Base-by-base conservation (phyloP, 1,140 invertebrate species). In the Drosophila kurseongensis region DNA sequence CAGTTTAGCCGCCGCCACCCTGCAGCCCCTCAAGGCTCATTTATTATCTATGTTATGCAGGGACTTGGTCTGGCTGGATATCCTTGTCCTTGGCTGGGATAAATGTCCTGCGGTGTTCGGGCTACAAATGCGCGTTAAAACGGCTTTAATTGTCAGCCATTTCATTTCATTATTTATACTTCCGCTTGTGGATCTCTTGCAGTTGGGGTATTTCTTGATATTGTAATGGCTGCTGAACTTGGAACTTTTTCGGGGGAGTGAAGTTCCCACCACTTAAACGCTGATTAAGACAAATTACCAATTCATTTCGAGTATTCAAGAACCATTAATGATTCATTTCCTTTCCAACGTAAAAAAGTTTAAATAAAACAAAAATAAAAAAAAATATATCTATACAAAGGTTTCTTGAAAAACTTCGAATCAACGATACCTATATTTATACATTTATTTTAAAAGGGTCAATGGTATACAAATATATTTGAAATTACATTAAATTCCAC, bases 261-360 rank as follows among this genome's bases (percentile, higher is more conserved):
- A 35, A 18, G 40, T 75, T 76, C 48, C 61, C 73, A 76, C 48
- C 48, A 76, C 54, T 67, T 48, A 55, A 69, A 14, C 38, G 56
- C 57, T 84, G 81, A 85, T 85, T 69, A 85, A 85, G 81, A 85
- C 81, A 80, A 85, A 85, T 85, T 80, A 61, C 47, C 50, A 50
- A 55, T 78, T 68, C 51, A 76, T 69, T 84, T 62, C 44, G 32
- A 50, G 55, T 66, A 58, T 60, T 67, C 68, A 51, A 40, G 48
- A 32, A 65, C 59, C 69, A 65, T 51, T 76, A 86, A 86, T 88
- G 86, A 79, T 83, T 89, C 75, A 88, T 83, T 88, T 88, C 83
- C 83, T 88, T 68, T 10, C 40, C 40, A 35, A 29, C 18, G 16
- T 55, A 48, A 14, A 71, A 72, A 71, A 66, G 67, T 81, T 67